Percentiles rank a stretch among this genome's conserved stretches.
Evolutionary conservation across 2,797 vertebrate species (phyloP).

Genomic region (Geotrypetes seraphini): DNA sequence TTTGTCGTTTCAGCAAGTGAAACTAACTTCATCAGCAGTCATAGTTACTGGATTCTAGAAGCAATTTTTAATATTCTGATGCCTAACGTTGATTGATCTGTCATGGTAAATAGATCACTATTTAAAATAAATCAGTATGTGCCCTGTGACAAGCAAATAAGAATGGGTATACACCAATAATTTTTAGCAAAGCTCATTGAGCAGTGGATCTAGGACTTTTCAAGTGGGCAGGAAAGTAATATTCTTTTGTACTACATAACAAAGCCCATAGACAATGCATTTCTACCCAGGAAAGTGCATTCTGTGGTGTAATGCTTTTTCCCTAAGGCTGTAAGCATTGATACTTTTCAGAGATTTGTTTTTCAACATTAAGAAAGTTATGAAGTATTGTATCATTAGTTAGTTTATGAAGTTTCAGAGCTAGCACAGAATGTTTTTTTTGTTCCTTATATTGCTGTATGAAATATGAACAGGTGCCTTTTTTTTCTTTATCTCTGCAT

Average conservation of each 20-base stretch:
- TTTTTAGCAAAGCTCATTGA: background rate
- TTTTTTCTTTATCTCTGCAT: background rate
- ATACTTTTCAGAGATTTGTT: background rate
- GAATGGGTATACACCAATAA: background rate
- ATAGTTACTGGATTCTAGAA: too few species aligned
- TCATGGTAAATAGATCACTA: too few species aligned
- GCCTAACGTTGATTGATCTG: too few species aligned
- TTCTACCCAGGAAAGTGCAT: rapidly evolving
- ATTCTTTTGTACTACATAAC: background rate
- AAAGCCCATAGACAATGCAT: background rate
- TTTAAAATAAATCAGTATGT: too few species aligned
- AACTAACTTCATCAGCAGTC: too few species aligned
- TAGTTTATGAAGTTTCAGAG: too few species aligned
- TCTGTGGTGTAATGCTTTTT: rapidly evolving
- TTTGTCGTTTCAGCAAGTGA: too few species aligned
- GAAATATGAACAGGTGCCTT: rapidly evolving
- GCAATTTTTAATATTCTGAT: too few species aligned
- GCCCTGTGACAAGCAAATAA: too few species aligned
- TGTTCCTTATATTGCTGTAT: too few species aligned
- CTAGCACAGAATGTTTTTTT: too few species aligned
- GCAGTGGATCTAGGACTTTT: rapidly evolving
- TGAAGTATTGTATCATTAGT: rapidly evolving
- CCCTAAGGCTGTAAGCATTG: background rate
- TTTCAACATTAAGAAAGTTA: background rate
- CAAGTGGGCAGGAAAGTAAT: too few species aligned